Conservation (phyloP, 2,888 invertebrate genomes). For the Pyrrhosoma nymphula region DNA sequence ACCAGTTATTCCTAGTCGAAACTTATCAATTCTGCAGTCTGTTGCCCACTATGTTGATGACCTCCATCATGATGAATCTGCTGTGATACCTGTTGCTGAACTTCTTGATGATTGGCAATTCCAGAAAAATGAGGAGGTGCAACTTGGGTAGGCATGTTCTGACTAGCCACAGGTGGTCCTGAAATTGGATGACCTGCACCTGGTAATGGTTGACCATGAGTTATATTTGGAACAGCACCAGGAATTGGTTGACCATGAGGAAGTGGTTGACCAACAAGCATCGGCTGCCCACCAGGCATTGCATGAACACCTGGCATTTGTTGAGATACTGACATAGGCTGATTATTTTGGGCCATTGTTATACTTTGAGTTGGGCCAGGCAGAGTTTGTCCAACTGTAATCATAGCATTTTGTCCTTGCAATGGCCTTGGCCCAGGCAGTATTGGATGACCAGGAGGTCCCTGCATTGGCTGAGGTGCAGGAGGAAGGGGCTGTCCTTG, state of each 20-base stretch:
- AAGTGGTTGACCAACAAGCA: slow-evolving; percentile 45
- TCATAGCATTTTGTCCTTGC: slow-evolving; percentile 45
- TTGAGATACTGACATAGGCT: slow-evolving; percentile 37
- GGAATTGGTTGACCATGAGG: slow-evolving; percentile 34
- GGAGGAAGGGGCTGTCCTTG: slow-evolving; percentile 38
- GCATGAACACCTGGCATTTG: slow-evolving; percentile 30
- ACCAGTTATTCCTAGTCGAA: slow-evolving; percentile 1
- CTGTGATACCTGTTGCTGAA: slow-evolving; percentile 31
- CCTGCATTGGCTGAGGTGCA: slow-evolving; percentile 49
- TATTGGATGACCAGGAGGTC: slow-evolving; percentile 53
- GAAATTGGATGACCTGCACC: slow-evolving; percentile 41
- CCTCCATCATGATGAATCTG: slow-evolving; percentile 44
- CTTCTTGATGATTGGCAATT: slow-evolving; percentile 37
- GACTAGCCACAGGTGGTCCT: slow-evolving; percentile 55
- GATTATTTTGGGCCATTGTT: slow-evolving; percentile 53
- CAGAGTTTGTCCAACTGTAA: slow-evolving; percentile 53
- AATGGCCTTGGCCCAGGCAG: slow-evolving; percentile 41
- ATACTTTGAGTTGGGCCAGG: slow-evolving; percentile 43
- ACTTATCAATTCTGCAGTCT: slow-evolving; percentile 60
- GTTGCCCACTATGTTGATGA: slow-evolving; percentile 37
- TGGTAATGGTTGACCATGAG: slow-evolving; percentile 49
- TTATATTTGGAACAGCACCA: slow-evolving; percentile 40
- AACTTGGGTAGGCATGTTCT: slow-evolving; percentile 27
- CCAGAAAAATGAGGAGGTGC: slow-evolving; percentile 53
- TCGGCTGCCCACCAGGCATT: slow-evolving; percentile 32